A percentile compares a stretch with the other conserved stretches of the same genome.
Evolutionary conservation across 2,888 invertebrate genomes (phyloP).

Genomic region (Criorhina ranunculi): DNA sequence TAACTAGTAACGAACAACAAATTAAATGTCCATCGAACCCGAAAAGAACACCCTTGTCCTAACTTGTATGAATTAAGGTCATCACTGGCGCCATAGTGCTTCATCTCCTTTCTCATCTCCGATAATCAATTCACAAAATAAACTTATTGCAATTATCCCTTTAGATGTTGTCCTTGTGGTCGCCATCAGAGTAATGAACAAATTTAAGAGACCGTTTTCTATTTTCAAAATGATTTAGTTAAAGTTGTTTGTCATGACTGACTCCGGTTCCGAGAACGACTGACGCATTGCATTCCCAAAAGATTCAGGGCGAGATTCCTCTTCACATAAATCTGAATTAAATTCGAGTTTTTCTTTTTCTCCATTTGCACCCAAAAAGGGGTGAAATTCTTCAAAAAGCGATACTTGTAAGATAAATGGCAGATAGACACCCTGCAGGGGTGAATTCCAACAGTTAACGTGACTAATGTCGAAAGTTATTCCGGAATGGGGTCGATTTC

Average conservation of each 20-base stretch:
- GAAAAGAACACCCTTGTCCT: background rate
- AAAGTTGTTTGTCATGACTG: conserved; percentile 48
- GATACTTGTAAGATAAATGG: conserved; percentile 44
- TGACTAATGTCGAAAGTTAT: conserved; percentile 66
- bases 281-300: conserved; percentile 32
- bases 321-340: conserved; percentile 64
- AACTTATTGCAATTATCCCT: conserved; percentile 68
- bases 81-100: conserved; percentile 50
- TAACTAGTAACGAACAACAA: background rate
- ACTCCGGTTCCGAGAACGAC: conserved; percentile 34
- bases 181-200: conserved; percentile 63
- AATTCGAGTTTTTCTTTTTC: conserved; percentile 33
- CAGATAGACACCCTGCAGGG: conserved; percentile 36
- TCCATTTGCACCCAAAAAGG: conserved; percentile 19
- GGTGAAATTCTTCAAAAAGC: conserved; percentile 36
- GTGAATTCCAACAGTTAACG: conserved; percentile 23
- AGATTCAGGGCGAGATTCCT: conserved; percentile 21
- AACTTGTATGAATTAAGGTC: conserved; percentile 27
- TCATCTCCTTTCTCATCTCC: background rate
- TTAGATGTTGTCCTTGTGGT: conserved; percentile 43
- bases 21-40: conserved; percentile 20
- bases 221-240: conserved; percentile 48
- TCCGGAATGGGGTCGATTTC: conserved; percentile 54
- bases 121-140: conserved; percentile 45
- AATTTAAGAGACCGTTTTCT: conserved; percentile 56